Evolutionary conservation across 2,888 invertebrate species (phyloP).

Genomic region (Drosophila prolongata): DNA sequence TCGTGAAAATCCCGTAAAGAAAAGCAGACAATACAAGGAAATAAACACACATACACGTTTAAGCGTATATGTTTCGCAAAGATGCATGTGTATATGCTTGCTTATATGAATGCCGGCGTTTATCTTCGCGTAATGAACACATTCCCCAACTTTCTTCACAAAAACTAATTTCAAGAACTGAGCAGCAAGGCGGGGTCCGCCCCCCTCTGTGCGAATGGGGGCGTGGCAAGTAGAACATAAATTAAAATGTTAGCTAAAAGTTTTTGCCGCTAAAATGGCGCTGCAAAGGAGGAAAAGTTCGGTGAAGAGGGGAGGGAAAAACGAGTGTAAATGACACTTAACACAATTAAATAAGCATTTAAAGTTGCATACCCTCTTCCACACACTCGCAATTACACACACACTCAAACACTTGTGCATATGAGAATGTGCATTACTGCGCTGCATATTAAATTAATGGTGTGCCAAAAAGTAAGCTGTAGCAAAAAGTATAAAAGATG

Average conservation of each 20-base stretch:
- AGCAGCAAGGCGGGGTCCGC: conserved; percentile 30
- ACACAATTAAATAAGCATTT: conserved; percentile 80
- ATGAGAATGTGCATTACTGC: conserved; percentile 33
- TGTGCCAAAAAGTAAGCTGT: conserved; percentile 69
- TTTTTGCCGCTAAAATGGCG: conserved; percentile 71
- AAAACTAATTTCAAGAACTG: conserved; percentile 70
- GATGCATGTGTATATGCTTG: conserved; percentile 3
- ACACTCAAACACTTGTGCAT: neutral
- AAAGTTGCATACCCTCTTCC: conserved; percentile 57
- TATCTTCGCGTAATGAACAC: conserved; percentile 73
- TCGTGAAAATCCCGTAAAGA: conserved; percentile 3
- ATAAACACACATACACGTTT: neutral
- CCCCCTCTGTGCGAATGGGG: conserved; percentile 9
- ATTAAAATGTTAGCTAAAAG: conserved; percentile 76
- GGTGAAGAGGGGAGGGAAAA: conserved; percentile 22
- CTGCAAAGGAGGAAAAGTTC: conserved; percentile 10
- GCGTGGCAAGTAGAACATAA: conserved; percentile 61
- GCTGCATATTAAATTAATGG: conserved; percentile 73
- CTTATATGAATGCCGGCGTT: conserved; percentile 31
- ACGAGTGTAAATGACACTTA: conserved; percentile 76
- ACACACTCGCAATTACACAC: conserved; percentile 55
- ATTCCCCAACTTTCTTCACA: conserved; percentile 60
- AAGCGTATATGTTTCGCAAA: neutral
- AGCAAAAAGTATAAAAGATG: conserved; percentile 29
- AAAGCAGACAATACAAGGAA: conserved; percentile 10